Evolutionary conservation across 35 echinoderm and acorn worm genomes (phyloP).

Genomic region (Nesometra sesokonis): DNA sequence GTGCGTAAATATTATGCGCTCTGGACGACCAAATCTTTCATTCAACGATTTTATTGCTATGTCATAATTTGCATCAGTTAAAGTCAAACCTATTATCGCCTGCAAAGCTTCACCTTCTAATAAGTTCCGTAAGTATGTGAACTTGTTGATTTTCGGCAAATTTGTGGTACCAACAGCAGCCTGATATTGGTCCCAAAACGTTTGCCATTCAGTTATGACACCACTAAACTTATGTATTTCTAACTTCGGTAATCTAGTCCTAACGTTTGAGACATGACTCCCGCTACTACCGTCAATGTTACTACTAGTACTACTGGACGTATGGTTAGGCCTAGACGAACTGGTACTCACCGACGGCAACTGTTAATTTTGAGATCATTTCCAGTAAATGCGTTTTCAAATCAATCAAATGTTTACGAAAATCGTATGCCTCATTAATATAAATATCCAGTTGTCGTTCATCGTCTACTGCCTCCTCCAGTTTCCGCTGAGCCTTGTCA

Average conservation of each 20-base stretch:
- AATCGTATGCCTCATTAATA: constrained; percentile 6
- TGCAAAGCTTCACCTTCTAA: constrained; percentile 10
- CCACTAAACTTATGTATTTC: constrained; percentile 24
- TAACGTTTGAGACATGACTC: background rate
- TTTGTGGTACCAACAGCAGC: background rate
- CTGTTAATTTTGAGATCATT: background rate
- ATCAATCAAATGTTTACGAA: background rate
- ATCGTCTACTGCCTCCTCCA: background rate
- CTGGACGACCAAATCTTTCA: background rate
- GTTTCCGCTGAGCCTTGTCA: background rate
- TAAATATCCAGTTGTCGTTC: background rate
- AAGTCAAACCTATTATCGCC: background rate
- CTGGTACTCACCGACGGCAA: no score
- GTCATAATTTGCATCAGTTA: constrained; percentile 12
- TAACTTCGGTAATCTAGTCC: constrained; percentile 1
- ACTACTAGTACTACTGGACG: background rate
- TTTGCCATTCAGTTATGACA: constrained; percentile 16
- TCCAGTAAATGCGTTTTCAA: background rate
- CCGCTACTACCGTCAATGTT: background rate
- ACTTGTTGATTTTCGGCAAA: constrained; percentile 4
- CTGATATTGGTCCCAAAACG: constrained; percentile 6
- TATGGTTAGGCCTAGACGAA: no score
- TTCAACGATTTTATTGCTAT: constrained; percentile 1
- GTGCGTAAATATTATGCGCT: constrained; percentile 16
- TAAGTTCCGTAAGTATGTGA: constrained; percentile 6